A percentile compares a stretch with the other conserved stretches of the same genome.
These are phyloP conservation scores for Laticauda colubrina DNA, from an alignment of 2,113 vertebrate species.

Conservation along the genomic window DNA sequence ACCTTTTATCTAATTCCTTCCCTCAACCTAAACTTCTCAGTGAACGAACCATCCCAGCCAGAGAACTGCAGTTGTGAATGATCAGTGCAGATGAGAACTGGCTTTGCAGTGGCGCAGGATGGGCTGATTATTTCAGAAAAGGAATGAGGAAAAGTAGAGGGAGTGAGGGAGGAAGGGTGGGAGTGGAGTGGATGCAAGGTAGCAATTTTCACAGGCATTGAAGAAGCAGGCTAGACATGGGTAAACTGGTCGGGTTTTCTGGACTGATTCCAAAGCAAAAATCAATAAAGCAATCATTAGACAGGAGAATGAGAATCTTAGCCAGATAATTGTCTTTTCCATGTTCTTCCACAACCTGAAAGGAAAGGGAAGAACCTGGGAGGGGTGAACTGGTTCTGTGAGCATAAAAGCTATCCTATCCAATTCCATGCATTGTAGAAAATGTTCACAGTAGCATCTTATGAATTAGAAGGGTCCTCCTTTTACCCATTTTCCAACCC, in stretches of 20 bases:
- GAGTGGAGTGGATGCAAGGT: not conserved
- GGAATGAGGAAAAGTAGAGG: not conserved
- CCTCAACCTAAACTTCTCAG: not conserved
- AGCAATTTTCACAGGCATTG: not conserved
- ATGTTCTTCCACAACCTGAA: not conserved
- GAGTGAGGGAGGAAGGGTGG: not conserved
- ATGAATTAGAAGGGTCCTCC: not conserved
- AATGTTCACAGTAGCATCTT: not conserved
- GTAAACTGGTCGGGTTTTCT: not conserved
- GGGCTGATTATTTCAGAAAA: not conserved
- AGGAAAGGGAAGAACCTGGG: not conserved
- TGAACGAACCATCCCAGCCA: not conserved
- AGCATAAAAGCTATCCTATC: not conserved
- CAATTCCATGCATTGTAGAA: not conserved
- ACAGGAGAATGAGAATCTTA: not conserved
- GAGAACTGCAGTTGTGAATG: not conserved
- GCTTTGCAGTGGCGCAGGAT: not conserved
- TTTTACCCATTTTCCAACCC: not conserved
- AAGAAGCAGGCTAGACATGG: not conserved
- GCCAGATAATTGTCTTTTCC: not conserved
- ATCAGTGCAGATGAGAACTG: not conserved
- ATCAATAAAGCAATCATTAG: not conserved
- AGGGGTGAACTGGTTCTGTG: not conserved
- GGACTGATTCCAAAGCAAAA: not conserved
- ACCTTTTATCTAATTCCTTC: not conserved